These are phyloP conservation scores for Poeciliopsis turrubarensis DNA, from an alignment of 2,113 vertebrate species.

Conservation along the genomic window DNA sequence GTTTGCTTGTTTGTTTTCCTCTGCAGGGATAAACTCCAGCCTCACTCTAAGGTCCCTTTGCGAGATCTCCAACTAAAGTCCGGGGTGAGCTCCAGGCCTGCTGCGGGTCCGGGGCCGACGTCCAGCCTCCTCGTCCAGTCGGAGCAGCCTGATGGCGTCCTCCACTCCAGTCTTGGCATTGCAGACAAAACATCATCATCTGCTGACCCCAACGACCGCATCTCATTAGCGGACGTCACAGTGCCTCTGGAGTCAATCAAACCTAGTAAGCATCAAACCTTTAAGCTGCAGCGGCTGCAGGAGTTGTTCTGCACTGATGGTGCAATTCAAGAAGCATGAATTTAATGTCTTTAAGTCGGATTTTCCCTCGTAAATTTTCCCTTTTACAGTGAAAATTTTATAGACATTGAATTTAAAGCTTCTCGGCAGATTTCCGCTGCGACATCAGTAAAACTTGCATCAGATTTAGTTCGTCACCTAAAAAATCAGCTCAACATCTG, in stretches of 20 bases:
- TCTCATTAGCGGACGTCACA: constrained; percentile 86
- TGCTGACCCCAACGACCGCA: constrained; percentile 66
- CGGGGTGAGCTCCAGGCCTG: constrained; percentile 46
- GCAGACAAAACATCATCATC: constrained; percentile 43
- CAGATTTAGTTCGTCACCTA: too few relatives aligned
- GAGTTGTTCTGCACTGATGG: not conserved
- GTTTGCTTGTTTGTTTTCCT: constrained; percentile 56
- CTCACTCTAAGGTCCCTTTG: constrained; percentile 84
- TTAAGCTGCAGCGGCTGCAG: not conserved
- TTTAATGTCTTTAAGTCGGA: not conserved
- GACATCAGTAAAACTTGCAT: not conserved
- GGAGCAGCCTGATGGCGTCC: constrained; percentile 59
- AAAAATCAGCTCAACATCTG: too few relatives aligned
- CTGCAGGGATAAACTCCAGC: constrained; percentile 90
- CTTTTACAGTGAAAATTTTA: not conserved
- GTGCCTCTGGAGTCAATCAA: constrained; percentile 96
- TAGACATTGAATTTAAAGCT: not conserved
- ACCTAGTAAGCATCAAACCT: constrained; percentile 86
- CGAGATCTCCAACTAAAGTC: constrained; percentile 91
- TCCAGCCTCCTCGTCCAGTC: constrained; percentile 41
- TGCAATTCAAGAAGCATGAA: not conserved
- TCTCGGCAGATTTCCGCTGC: not conserved
- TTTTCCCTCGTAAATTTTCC: not conserved
- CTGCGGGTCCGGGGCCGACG: constrained; percentile 22
- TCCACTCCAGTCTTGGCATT: constrained; percentile 63